These are phyloP conservation scores for Phalloptychus januarius DNA, from an alignment of 2,797 vertebrate genomes.

Conservation along the genomic window DNA sequence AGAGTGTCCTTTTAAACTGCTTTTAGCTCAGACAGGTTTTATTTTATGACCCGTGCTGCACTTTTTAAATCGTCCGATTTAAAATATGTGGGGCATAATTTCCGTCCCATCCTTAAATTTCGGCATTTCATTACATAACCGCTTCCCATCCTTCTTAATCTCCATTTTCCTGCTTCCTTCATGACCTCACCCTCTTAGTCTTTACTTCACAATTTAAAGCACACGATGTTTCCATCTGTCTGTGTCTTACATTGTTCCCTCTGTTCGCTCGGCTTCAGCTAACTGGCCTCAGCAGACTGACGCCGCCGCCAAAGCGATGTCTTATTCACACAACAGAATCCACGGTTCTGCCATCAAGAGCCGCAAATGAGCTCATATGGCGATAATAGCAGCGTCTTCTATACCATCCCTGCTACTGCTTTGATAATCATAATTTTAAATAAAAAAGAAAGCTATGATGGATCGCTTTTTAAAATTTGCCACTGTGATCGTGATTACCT, in stretches of 20 bases:
- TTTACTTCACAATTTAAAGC: conserved; percentile 19
- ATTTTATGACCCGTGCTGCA: not conserved
- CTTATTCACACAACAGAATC: conserved; percentile 13
- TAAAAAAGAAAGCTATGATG: not conserved
- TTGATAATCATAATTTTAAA: not conserved
- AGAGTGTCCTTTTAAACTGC: not conserved
- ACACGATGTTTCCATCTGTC: not conserved
- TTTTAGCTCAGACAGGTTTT: not conserved
- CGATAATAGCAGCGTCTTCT: not conserved
- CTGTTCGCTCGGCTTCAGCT: conserved; percentile 17
- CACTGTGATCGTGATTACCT: not conserved
- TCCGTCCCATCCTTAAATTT: conserved; percentile 3
- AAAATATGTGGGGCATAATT: conserved; percentile 7
- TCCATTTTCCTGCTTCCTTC: conserved; percentile 25
- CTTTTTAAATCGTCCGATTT: conserved; percentile 20
- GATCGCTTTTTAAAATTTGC: not conserved
- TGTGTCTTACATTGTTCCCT: not conserved
- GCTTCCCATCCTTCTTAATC: conserved; percentile 26
- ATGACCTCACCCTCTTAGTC: conserved; percentile 27
- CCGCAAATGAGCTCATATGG: conserved; percentile 5
- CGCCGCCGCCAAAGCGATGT: not conserved
- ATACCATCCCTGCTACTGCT: not conserved
- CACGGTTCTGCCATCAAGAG: conserved; percentile 3
- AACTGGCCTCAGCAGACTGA: conserved; percentile 2
- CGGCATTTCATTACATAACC: conserved; percentile 31